These are phyloP conservation scores for Holothuria glaberrima DNA, from an alignment of 35 echinoderm and acorn worm genomes.

Conservation along the genomic window DNA sequence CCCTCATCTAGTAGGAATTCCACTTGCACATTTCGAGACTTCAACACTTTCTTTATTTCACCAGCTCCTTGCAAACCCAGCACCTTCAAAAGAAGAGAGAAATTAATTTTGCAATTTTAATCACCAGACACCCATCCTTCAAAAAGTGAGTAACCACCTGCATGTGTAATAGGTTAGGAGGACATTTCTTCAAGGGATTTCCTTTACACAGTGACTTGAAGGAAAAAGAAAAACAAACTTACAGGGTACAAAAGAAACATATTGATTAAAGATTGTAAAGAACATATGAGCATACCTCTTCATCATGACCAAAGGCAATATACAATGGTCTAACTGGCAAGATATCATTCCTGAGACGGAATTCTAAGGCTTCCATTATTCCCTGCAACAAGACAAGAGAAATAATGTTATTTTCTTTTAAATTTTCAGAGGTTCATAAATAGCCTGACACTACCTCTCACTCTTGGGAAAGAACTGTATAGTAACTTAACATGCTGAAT, in stretches of 20 bases:
- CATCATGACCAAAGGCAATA: conserved; percentile 93
- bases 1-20: conserved; percentile 95
- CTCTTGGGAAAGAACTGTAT: no score
- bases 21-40: conserved; percentile 43
- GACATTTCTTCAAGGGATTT: no score
- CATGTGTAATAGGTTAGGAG: no score
- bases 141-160: no score
- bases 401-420: background rate
- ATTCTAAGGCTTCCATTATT: conserved; percentile 92
- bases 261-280: no score
- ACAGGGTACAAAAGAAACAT: no score
- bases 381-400: conserved; percentile 56
- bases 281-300: conserved; percentile 78
- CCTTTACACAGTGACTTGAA: no score
- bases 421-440: no score
- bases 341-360: conserved; percentile 66
- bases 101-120: background rate
- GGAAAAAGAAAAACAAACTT: no score
- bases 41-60: conserved; percentile 59
- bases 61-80: conserved; percentile 66
- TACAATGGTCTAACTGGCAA: conserved; percentile 70
- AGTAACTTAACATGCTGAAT: no score
- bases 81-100: conserved; percentile 21
- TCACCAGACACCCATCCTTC: no score
- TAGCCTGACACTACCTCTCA: no score